Evolutionary conservation across 1,140 invertebrate species (phyloP), one percentile per base, ranked within the genome.

Genomic region (Brachionus paranguensis): DNA sequence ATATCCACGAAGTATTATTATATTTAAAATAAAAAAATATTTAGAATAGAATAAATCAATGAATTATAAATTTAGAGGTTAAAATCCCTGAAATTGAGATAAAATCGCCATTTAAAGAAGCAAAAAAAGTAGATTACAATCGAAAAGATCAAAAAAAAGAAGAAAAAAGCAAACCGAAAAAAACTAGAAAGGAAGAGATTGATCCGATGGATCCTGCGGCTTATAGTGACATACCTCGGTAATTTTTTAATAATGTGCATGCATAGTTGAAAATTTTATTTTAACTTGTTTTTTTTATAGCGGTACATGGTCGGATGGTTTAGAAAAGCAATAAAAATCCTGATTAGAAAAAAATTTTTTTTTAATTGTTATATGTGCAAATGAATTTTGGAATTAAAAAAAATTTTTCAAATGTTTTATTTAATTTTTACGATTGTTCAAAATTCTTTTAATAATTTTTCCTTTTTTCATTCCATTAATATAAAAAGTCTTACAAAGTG

Each of bases 201-300:
- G 78, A 81, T 83, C 64, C 60, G 3, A 83, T 83, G 81, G 81
- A 83, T 41, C 81, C 81, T 70, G 37, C 81, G 10, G 45, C 81
- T 8, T 83, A 83, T 55, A 68, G 60, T 53, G 68, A 83, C 20
- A 37, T 83, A 33, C 64, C 81, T n/a, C 55, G 72, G 72, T 76
- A 76, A 27, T 29, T 76, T 76, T 47, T 20, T 20, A 24, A 24
- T 24, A 1, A 17, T 12, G 11, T 29, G 1, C 33, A 2, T 37
- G 33, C 6, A 29, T 24, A 5, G n/a, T 20, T 37, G 5, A 50
- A 43, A 20, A 14, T 24, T 27, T 50, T 27, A 76, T 47, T 17
- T 20, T n/a, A 47, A 76, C 11, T 24, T 37, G 33, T 3, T 76
- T 76, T 50, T 33, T 27, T 14, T 76, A 12, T 10, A 79, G 76